Evolutionary conservation across 2,888 invertebrate species (phyloP), one percentile per base, ranked within the genome.

Genomic region (Stenurella melanura): DNA sequence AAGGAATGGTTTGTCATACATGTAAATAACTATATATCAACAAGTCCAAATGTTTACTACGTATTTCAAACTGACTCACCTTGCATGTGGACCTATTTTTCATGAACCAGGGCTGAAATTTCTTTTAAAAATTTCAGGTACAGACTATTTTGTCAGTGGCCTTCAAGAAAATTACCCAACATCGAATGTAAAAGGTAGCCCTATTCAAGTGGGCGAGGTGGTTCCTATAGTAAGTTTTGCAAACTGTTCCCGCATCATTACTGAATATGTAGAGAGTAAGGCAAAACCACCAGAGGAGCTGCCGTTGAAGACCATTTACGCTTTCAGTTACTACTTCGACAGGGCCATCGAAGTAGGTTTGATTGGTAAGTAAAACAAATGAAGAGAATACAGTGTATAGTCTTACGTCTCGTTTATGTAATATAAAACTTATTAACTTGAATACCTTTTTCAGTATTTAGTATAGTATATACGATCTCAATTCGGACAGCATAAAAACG

Each of bases 251-350:
- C 90, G 91, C 81, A 90, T 92, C 64, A 89, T 94, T 17, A 90
- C 91, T 80, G 89, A 92, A 77, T 92, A 93, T 85, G 91, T 93
- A 9, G 89, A 90, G 83, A 90, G 90, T 26, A 88, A 88, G 73
- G 87, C 88, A 0, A 87, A 86, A 75, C 88, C 89, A 1, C 87
- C 88, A 58, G 87, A 85, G 71, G 90, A 90, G 79, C 82, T 90
- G 77, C 87, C 88, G 4, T 81, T 86, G 42, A 89, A 90, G 77
- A 84, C 92, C 38, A 92, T 97, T 72, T 94, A 94, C 82, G 96
- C 97, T 15, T 97, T 99, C 90, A 97, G 97, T 86, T 99, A 98
- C 89, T 99, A 97, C 90, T 98, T 95, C 89, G 98, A 99, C 87
- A 92, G 97, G 76, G 97, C 97, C 4, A 93, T 95, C 0, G 98